Evolutionary conservation across 2,113 vertebrate species (phyloP), one percentile per base, ranked within the genome.

Genomic region (Phocoena phocoena): DNA sequence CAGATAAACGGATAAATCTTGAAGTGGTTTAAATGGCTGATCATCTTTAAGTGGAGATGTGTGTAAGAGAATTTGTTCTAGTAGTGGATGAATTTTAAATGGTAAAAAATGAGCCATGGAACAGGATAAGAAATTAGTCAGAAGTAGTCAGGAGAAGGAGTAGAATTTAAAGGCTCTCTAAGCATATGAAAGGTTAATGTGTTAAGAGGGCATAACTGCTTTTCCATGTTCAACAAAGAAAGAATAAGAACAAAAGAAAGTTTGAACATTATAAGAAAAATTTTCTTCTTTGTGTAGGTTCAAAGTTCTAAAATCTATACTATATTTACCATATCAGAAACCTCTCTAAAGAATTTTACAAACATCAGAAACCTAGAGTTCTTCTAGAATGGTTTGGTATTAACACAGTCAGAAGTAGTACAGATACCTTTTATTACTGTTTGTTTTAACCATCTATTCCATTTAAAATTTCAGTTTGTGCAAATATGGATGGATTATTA

Each of bases 91-190:
- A 93, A 87, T 90, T 93, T 74, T 74, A 47, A 92, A 33, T 91
- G 23, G 89, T 96, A 58, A 55, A 88, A 82, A 79, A 41, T 18
- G 33, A 79, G 10, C 28, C 33, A 4, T 47, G 79, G 41, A 83
- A 41, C 18, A 91, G 33, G 91, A 33, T 76, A 86, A 92, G 63
- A 55, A 95, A 81, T 88, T 65, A 65, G 26, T 90, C 71, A 80
- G 36, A 87, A 38, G 8, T 41, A 86, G 23, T 28, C 50, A 92
- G 36, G 38, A 88, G 18, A 73, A 74, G 50, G 18, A 70, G 21
- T 36, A 80, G 44, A 65, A 44, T 55, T 74, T 84, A 62, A 83
- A 67, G 63, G 5, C 15, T 93, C 60, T 94, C 9, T 87, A 81
- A 92, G 28, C 92, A 38, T 44, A 26, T 62, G 33, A 53, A 88